A percentile compares a stretch with the other conserved stretches of the same genome.
Evolutionary conservation across 2,797 vertebrate genomes (phyloP).

Genomic region (Scyliorhinus canicula): DNA sequence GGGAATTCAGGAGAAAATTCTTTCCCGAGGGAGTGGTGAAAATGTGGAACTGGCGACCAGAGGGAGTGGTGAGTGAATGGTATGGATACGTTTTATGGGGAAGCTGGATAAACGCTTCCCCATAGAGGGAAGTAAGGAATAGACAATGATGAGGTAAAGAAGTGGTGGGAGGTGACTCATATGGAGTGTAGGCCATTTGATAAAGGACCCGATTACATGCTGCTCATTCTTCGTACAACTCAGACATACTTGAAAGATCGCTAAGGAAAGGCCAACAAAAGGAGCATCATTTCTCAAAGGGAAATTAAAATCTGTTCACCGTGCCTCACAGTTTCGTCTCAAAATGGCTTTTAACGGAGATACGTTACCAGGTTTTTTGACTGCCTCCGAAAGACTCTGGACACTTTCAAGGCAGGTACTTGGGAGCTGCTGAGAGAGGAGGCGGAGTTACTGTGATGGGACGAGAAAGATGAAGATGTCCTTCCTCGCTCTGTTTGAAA

Average conservation of each 20-base stretch:
- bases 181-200: not conserved
- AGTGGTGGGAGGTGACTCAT: too few species aligned
- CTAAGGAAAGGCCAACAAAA: not conserved
- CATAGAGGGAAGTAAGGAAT: not conserved
- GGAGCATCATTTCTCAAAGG: not conserved
- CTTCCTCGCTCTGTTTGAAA: conserved; percentile 65
- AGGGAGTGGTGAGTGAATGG: not conserved
- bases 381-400: conserved; percentile 66
- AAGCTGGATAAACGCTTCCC: not conserved
- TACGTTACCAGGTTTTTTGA: conserved; percentile 75
- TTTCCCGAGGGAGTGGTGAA: not conserved
- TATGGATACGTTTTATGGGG: not conserved
- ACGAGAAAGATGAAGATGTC: conserved; percentile 69
- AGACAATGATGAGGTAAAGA: not conserved
- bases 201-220: not conserved
- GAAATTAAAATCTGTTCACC: not conserved
- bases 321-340: not conserved
- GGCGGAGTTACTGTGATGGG: conserved; percentile 58
- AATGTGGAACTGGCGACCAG: not conserved
- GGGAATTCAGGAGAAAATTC: not conserved
- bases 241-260: not conserved
- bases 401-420: conserved; percentile 56
- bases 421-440: conserved; percentile 56
- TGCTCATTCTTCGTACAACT: not conserved
- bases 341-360: not conserved